Evolutionary conservation across 2,113 vertebrate genomes (phyloP).

Genomic region (Pterocles gutturalis): DNA sequence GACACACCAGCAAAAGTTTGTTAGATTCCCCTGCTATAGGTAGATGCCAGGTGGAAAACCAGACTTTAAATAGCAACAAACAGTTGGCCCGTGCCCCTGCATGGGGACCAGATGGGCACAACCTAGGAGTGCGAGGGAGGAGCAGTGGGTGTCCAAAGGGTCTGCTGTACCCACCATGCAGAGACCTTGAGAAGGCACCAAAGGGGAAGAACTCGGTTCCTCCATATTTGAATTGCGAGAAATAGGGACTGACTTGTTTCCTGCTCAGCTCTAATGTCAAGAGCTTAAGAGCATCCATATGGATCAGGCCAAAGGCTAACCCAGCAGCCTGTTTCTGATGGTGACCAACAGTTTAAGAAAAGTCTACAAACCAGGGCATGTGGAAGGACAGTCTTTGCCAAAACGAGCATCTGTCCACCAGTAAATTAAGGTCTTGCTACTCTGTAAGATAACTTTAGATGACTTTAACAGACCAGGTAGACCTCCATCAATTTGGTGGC

Average conservation of each 20-base stretch:
- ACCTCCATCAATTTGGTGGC: background rate
- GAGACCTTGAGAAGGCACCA: background rate
- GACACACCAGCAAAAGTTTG: background rate
- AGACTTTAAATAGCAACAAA: background rate
- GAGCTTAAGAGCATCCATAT: background rate
- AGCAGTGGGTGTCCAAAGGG: background rate
- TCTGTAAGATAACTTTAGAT: background rate
- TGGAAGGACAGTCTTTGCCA: background rate
- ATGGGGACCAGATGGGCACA: accelerated
- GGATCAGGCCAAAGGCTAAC: background rate
- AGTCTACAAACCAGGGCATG: background rate
- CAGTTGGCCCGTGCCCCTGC: accelerated
- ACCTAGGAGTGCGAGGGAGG: background rate
- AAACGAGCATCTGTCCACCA: background rate
- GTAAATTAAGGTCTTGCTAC: background rate
- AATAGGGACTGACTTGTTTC: background rate
- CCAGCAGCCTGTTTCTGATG: background rate
- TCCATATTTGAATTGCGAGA: background rate
- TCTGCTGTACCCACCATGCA: background rate
- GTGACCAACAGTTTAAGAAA: background rate
- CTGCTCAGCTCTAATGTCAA: background rate
- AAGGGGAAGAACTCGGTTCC: background rate
- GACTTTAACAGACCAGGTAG: background rate
- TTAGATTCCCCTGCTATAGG: background rate
- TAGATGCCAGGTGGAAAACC: background rate